These are phyloP conservation scores for Bergia puertoricense DNA, from an alignment of 92 coral and sea anemone genomes.

Conservation along the genomic window DNA sequence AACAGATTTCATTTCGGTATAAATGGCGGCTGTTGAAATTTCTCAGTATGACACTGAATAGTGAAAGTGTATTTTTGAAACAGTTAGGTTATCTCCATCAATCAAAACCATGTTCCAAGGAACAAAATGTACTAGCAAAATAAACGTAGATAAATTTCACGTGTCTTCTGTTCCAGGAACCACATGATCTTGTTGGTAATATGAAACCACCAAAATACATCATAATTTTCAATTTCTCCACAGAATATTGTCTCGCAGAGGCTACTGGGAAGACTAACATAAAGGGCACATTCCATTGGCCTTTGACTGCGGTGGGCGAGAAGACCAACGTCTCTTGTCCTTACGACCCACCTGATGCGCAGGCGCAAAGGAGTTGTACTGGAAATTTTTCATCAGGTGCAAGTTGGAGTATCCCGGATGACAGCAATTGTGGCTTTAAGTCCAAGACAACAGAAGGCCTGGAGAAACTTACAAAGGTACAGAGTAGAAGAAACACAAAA, in stretches of 20 bases:
- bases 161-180: too few species aligned
- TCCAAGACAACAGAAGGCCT: conserved; percentile 63
- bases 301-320: conserved; percentile 46
- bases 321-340: conserved; percentile 49
- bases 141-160: too few species aligned
- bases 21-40: too few species aligned
- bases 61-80: neutral
- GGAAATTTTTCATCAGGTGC: conserved; percentile 58
- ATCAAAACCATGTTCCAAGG: too few species aligned
- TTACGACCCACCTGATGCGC: conserved; percentile 54
- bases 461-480: conserved; percentile 58
- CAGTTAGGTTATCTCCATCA: too few species aligned
- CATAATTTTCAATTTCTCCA: neutral
- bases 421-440: conserved; percentile 49
- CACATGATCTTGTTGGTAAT: neutral
- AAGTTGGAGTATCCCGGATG: conserved; percentile 62
- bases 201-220: neutral
- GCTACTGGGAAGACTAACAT: conserved; percentile 61
- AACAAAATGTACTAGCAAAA: neutral
- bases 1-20: too few species aligned
- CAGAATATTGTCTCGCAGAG: conserved; percentile 62
- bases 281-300: conserved; percentile 65
- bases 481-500: too few species aligned
- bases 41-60: too few species aligned
- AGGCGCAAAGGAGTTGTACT: conserved; percentile 58